Percentiles rank a stretch among this genome's conserved stretches.
Conservation (phyloP, 1,140 invertebrate species). For the Lepidurus arcticus region DNA sequence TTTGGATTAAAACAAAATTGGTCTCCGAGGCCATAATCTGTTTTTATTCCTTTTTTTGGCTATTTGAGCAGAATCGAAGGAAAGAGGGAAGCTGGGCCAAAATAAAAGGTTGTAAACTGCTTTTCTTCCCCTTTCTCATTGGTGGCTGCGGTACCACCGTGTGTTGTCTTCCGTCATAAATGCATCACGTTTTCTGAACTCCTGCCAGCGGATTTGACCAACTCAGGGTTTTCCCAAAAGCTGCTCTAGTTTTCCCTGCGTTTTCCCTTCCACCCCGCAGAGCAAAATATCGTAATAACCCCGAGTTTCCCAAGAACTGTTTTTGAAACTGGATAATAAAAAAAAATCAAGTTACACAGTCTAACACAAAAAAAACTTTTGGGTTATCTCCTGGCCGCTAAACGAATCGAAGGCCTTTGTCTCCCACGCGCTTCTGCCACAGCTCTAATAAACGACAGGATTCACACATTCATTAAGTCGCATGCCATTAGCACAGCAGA, state of each 20-base stretch:
- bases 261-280: background rate
- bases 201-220: constrained; percentile 2
- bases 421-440: no score
- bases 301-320: background rate
- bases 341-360: no score
- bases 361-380: no score
- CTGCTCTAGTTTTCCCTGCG: background rate
- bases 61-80: background rate
- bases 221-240: background rate
- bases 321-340: no score
- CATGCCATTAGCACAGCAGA: no score
- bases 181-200: background rate
- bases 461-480: no score
- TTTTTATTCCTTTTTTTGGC: no score
- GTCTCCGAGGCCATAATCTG: no score
- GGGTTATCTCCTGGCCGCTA: no score
- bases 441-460: no score
- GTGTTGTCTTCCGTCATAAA: background rate
- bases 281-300: background rate
- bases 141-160: background rate
- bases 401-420: no score
- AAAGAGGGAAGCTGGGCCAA: background rate
- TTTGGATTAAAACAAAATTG: no score
- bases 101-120: background rate
- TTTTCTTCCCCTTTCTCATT: constrained; percentile 7